Evolutionary conservation across 2,888 invertebrate genomes (phyloP), one percentile per base, ranked within the genome.

Genomic region (Drosophila melanocephala): DNA sequence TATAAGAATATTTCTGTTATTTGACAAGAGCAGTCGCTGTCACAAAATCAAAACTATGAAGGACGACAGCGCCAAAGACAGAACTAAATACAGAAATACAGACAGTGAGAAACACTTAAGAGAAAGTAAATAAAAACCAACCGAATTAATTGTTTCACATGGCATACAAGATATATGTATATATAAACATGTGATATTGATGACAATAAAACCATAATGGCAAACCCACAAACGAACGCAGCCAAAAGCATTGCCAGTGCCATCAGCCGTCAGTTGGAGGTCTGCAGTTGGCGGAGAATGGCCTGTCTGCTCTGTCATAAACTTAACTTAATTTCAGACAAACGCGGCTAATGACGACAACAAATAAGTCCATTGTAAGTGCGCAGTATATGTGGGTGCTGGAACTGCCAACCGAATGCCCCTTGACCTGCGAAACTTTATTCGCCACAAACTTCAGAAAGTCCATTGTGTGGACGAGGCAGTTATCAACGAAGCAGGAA

Each of bases 171-270:
- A 77, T 66, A 71, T 79, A 75, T 64, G 22, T 58, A 32, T 58
- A 32, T 32, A 55, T 57, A 42, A 84, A 75, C 77, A 91, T 87
- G 84, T 75, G 82, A 84, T 87, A 89, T 89, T 91, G 86, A 89
- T 89, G 91, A 87, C 81, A 91, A 84, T 91, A 91, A 91, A 87
- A 84, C 76, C 91, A 89, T 87, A 87, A 84, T 89, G 82, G 85
- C 50, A 65, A 55, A 26, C 68, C 82, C 66, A 57, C 74, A 87
- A 71, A 74, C 70, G 74, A 74, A 65, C 64, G 56, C 60, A 47
- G 58, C 59, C 53, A 67, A 72, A 58, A 71, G 66, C 50, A 63
- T 64, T 37, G 47, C 37, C 56, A 47, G 39, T 56, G 61, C 28
- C 47, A 39, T 32, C 39, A 61, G 32, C 44, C 47, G 64, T 72